Percentiles rank a stretch among this genome's conserved stretches.
phyloP scores from a whole-genome alignment of 2,797 vertebrate genomes.

The Ctenosaura bakeri region DNA sequence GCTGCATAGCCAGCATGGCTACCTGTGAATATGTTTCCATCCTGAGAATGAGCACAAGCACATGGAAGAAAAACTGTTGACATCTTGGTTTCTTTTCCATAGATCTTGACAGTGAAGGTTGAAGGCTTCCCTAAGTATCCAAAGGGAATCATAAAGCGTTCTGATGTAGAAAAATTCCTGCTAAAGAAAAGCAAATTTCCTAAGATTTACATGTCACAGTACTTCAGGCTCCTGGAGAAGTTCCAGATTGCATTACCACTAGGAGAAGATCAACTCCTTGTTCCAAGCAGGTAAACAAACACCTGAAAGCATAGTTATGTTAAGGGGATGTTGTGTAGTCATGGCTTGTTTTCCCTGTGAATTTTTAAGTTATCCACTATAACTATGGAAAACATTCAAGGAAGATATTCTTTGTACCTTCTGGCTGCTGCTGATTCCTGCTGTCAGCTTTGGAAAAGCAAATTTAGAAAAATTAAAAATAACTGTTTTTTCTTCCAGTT shows the following conservation, averaged over 20 bases:
- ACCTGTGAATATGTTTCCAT: background rate
- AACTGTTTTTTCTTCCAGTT: conserved; percentile 78
- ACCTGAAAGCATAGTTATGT: conserved; percentile 26
- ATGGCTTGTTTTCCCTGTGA: background rate
- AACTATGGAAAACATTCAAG: too few species aligned
- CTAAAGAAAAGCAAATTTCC: conserved; percentile 90
- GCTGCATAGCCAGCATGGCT: too few species aligned
- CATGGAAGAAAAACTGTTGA: background rate
- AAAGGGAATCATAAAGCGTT: conserved; percentile 89
- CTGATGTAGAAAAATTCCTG: conserved; percentile 88
- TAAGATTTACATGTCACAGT: conserved; percentile 87
- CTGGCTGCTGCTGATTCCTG: background rate
- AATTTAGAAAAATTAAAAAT: conserved; percentile 2
- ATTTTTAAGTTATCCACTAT: background rate
- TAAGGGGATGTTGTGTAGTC: background rate
- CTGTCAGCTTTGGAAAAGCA: background rate
- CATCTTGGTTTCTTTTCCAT: conserved; percentile 55
- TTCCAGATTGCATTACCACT: conserved; percentile 95
- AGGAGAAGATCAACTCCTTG: conserved; percentile 91
- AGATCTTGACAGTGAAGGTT: conserved; percentile 90
- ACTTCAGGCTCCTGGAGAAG: conserved; percentile 95
- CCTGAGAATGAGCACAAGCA: background rate
- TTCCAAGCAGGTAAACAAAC: conserved; percentile 91
- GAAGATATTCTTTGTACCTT: background rate
- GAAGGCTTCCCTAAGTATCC: conserved; percentile 84